phyloP scores from a whole-genome alignment of 1,140 invertebrate genomes.

The Drosophila tropicalis region DNA sequence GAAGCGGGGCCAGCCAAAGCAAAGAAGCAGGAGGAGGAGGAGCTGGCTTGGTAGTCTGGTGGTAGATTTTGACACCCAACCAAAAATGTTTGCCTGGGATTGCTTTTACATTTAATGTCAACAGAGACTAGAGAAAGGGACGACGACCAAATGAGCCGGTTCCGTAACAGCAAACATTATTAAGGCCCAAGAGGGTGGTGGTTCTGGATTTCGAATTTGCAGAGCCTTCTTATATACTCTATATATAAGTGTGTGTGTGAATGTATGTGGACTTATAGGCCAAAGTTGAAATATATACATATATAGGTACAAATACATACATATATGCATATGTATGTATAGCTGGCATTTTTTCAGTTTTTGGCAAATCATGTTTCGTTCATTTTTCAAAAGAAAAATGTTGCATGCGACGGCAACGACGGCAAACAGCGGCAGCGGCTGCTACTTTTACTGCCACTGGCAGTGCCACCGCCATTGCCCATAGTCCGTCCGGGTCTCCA shows the following conservation, averaged over 20 bases:
- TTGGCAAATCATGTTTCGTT: conserved; percentile 82
- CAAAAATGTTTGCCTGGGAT: conserved; percentile 55
- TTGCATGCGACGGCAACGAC: conserved; percentile 74
- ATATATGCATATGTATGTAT: conserved; percentile 28
- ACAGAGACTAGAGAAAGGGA: background rate
- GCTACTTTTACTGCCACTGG: conserved; percentile 68
- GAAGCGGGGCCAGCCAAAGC: background rate
- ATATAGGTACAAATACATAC: conserved; percentile 29
- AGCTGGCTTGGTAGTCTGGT: conserved; percentile 10
- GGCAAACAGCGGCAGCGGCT: conserved; percentile 61
- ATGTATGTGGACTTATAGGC: conserved; percentile 57
- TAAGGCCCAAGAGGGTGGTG: conserved; percentile 6
- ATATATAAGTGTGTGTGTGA: background rate
- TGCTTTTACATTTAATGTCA: background rate
- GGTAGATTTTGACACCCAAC: conserved; percentile 35
- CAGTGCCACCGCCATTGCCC: conserved; percentile 57
- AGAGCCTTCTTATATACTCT: background rate
- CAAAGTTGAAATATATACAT: conserved; percentile 63
- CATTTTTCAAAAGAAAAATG: conserved; percentile 83
- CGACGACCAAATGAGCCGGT: conserved; percentile 44
- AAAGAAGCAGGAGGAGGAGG: background rate
- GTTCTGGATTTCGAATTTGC: background rate
- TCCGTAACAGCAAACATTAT: conserved; percentile 47
- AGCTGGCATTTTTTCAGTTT: conserved; percentile 46
- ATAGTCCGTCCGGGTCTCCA: conserved; percentile 29